Base-by-base conservation (phyloP, 2,888 invertebrate species). In the Agrochola macilenta region DNA sequence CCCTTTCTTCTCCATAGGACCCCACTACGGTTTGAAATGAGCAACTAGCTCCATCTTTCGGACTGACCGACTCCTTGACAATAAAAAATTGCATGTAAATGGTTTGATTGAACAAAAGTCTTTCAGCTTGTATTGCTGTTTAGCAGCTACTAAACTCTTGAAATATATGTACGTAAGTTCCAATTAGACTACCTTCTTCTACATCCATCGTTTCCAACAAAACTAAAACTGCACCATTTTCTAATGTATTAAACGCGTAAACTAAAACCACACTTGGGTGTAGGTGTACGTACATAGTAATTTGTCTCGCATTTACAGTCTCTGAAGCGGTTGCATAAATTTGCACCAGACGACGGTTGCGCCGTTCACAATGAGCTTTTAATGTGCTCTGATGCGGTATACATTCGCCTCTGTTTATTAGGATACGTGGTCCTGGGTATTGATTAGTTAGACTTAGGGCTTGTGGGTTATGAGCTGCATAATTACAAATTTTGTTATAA, bases 301-400 rank as follows among this genome's bases (percentile, higher is more conserved):
- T 90, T 90, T 90, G 89, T 89, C 90, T 87, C 80, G 70, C 86
- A 83, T 89, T 89, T 87, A 84, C 81, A 84, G 81, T 83, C 79
- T 83, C 79, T 74, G 77, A 79, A 76, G 89, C 70, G 90, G 91
- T 90, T 89, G 90, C 91, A 90, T 90, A 90, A 90, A 90, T 90
- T 90, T 87, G 70, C 83, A 81, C 78, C 83, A 88, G 80, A 69
- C 86, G 85, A 83, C 83, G 86, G 81, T 84, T 74, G 79, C 52
- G 68, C 79, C 69, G 82, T 81, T 78, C 84, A 78, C 84, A 89
- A 89, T 88, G 89, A 86, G 90, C 83, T 89, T 89, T 89, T 89
- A 89, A 89, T 89, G 89, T 84, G 82, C 78, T 70, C 79, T 79
- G 84, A 86, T 85, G 88, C 64, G 65, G 81, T 83, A 81, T 84